Evolutionary conservation across 1,140 invertebrate species (phyloP).

Genomic region (Gonatopus flavifemur): DNA sequence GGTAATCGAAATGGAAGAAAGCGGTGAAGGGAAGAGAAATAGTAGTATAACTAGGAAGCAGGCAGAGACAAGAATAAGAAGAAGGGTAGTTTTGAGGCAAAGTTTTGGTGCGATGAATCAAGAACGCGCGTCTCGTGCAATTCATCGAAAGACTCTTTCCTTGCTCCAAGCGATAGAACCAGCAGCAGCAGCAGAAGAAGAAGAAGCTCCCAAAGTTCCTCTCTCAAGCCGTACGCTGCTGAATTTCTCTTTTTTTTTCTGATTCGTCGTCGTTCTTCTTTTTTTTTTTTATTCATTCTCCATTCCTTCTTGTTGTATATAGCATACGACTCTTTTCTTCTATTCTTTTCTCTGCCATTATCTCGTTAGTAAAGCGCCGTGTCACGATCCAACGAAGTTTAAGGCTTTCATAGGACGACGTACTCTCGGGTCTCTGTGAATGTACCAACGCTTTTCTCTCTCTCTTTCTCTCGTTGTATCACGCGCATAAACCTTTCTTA

Average conservation of each 20-base stretch:
- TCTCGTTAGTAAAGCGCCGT: conserved; percentile 17
- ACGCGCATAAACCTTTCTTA: no score
- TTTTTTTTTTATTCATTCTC: not conserved
- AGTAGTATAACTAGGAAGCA: not conserved
- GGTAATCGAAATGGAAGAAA: conserved; percentile 15
- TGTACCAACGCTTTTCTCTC: not conserved
- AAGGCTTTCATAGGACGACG: conserved; percentile 13
- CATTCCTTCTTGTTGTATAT: not conserved
- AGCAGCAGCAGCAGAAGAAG: no score
- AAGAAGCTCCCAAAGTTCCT: conserved; percentile 1
- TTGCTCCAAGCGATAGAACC: no score
- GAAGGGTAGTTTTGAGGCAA: conserved; percentile 10
- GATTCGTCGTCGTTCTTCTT: no score
- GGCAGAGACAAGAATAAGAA: not conserved
- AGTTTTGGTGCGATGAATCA: conserved; percentile 27
- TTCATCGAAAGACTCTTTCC: conserved; percentile 19
- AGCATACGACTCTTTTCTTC: not conserved
- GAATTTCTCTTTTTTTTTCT: conserved; percentile 5
- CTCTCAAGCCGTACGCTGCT: not conserved
- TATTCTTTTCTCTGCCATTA: conserved; percentile 15
- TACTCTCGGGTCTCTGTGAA: not conserved
- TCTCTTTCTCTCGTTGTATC: no score
- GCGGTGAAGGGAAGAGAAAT: not conserved
- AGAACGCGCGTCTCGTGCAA: conserved; percentile 26
- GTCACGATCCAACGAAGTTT: conserved; percentile 19